Base-by-base conservation (phyloP, 2,888 invertebrate genomes). In the Sinodicranocentrus sp. region DNA sequence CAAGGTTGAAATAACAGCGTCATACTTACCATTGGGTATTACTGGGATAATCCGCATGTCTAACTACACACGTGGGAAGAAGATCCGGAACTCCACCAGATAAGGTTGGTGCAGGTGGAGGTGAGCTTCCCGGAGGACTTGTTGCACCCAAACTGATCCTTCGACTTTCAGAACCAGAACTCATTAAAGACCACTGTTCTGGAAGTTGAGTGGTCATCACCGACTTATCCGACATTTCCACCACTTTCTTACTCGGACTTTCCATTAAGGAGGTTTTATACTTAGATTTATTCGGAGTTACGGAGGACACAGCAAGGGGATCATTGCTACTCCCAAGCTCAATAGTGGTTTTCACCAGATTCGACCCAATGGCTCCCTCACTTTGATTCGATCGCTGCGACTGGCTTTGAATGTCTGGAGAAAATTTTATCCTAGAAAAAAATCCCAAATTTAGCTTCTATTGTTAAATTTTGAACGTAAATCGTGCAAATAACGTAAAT, bases 201-300 rank as follows among this genome's bases (percentile, higher is more conserved):
- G 88, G 88, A 67, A 87, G 85, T 54, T 86, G 86, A 13, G 88
- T 85, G 19, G 88, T 88, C 88, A 88, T 88, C 63, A 88, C 88
- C 25, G 87, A 87, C 63, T 88, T 88, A 48, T 88, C 88, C 13
- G 87, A 88, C 87, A 87, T 88, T 85, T 88, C 88, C 63, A 88
- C 88, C 8, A 87, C 85, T 59, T 86, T 84, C 26, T 86, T 85
- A 3, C 83, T 77, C 17, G 84, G 76, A 54, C 75, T 85, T 61
- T 82, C 84, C 70, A 82, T 78, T 5, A 77, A 25, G 28, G 82
- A 63, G 23, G 83, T 15, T 65, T 87, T 88, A 76, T 84, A 87
- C 59, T 84, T 85, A n/a, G 80, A 54, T 78, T 86, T 86, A 54
- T 73, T 84, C n/a, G 88, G 84, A 17, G 85, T 85, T 15, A 82